phyloP scores from a whole-genome alignment of 2,797 vertebrate genomes.

The Anableps anableps region DNA sequence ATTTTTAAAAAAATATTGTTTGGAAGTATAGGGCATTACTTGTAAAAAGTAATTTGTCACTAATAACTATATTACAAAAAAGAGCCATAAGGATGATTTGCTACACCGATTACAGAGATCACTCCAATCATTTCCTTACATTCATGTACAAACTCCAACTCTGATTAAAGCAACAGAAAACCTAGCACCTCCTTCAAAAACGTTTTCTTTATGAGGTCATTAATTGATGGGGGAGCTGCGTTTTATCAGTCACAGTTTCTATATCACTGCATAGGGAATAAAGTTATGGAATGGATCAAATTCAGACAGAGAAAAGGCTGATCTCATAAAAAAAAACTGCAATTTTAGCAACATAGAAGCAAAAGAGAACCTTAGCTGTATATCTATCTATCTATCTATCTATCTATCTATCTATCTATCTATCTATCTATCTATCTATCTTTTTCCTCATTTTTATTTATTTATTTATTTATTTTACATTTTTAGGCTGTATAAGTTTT shows the following conservation, averaged over 20 bases:
- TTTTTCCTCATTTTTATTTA: neutral
- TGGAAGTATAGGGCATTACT: neutral
- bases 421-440: constrained; percentile 15
- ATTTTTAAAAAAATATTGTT: too few relatives aligned
- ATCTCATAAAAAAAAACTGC: neutral
- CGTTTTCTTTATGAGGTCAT: neutral
- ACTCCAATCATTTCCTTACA: neutral
- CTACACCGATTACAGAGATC: neutral
- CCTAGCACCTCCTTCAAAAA: too few relatives aligned
- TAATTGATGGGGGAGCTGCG: neutral
- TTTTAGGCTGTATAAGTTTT: neutral
- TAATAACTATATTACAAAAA: neutral
- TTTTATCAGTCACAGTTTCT: neutral
- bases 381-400: too few relatives aligned
- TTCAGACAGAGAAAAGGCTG: neutral
- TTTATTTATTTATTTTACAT: neutral
- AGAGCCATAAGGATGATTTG: neutral
- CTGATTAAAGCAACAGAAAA: neutral
- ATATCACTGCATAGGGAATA: neutral
- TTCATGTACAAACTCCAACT: neutral
- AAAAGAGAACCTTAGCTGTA: too few relatives aligned
- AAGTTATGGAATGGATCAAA: neutral
- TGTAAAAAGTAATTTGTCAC: neutral
- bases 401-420: too few relatives aligned
- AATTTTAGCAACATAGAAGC: too few relatives aligned